These are phyloP conservation scores for Andricus grossulariae DNA, from an alignment of 1,140 invertebrate species.

Conservation along the genomic window DNA sequence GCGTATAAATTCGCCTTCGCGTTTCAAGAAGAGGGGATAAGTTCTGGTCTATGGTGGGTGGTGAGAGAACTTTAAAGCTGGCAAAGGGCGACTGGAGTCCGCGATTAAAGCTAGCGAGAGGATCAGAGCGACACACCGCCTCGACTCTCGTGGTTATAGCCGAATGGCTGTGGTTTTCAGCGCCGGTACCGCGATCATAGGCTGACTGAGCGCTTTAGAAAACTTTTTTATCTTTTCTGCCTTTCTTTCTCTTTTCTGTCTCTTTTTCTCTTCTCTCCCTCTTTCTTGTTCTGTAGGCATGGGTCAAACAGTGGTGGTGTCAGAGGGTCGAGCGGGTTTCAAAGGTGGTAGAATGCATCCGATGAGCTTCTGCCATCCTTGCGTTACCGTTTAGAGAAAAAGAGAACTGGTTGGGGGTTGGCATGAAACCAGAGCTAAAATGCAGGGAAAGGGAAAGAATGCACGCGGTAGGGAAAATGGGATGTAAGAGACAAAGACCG, in stretches of 20 bases:
- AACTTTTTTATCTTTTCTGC: conserved; percentile 16
- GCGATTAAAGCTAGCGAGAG: conserved; percentile 9
- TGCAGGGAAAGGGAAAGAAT: neutral
- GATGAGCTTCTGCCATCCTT: neutral
- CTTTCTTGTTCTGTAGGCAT: neutral
- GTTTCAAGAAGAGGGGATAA: conserved; percentile 12
- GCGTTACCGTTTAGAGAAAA: conserved; percentile 2
- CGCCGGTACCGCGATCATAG: conserved; percentile 12
- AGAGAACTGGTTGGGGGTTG: neutral
- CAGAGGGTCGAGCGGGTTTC: neutral
- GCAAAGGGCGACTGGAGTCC: conserved; percentile 26
- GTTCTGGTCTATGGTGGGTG: conserved; percentile 10
- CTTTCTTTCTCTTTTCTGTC: neutral
- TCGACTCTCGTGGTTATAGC: conserved; percentile 22
- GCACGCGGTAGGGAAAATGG: neutral
- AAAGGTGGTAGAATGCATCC: conserved; percentile 22
- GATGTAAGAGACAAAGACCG: conserved; percentile 23
- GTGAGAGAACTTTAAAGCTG: conserved; percentile 4
- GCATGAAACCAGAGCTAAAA: conserved; percentile 4
- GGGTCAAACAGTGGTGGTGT: conserved; percentile 4
- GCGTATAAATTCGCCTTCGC: conserved; percentile 60
- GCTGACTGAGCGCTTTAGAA: conserved; percentile 43
- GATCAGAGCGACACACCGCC: neutral
- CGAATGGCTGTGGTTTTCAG: conserved; percentile 12
- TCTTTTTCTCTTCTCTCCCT: conserved; percentile 10